Evolutionary conservation across 2,113 vertebrate species (phyloP).

Genomic region (Nerophis ophidion): DNA sequence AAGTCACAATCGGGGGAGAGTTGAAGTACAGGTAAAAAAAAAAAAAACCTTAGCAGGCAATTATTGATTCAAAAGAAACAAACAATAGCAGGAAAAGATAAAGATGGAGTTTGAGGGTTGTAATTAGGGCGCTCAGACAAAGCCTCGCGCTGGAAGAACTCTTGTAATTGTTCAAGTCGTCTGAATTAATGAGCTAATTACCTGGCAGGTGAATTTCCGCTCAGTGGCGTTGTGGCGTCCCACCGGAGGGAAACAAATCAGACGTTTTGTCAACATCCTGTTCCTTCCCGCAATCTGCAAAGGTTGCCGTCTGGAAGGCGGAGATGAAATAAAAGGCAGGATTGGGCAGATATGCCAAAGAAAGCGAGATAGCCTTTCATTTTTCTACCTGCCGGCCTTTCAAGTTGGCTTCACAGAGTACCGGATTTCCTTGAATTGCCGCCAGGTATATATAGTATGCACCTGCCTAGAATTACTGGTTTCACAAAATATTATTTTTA

Average conservation of each 20-base stretch:
- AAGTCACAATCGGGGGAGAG: not conserved
- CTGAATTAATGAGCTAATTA: conserved; percentile 58
- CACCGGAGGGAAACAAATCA: conserved; percentile 8
- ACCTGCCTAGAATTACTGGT: too few relatives aligned
- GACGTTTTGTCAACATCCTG: too few relatives aligned
- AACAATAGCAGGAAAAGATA: conserved; percentile 15
- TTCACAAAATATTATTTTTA: too few relatives aligned
- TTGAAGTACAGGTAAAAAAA: conserved; percentile 16
- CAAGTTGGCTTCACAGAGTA: too few relatives aligned
- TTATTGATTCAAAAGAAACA: conserved; percentile 21
- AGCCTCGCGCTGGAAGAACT: conserved; percentile 39
- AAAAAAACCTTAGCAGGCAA: conserved; percentile 25
- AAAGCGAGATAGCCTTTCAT: too few relatives aligned
- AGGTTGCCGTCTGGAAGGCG: too few relatives aligned
- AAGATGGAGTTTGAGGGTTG: conserved; percentile 33
- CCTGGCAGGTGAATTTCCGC: conserved; percentile 42
- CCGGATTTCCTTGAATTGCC: too few relatives aligned
- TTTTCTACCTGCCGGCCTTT: too few relatives aligned
- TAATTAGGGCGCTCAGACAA: conserved; percentile 41
- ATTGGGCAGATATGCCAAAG: too few relatives aligned
- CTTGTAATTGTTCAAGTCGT: conserved; percentile 48
- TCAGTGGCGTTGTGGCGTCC: conserved; percentile 23
- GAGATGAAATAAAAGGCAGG: too few relatives aligned
- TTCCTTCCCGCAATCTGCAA: too few relatives aligned
- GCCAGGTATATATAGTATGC: too few relatives aligned